phyloP scores from a whole-genome alignment of 2,888 invertebrate genomes.

The Plutella xylostella region DNA sequence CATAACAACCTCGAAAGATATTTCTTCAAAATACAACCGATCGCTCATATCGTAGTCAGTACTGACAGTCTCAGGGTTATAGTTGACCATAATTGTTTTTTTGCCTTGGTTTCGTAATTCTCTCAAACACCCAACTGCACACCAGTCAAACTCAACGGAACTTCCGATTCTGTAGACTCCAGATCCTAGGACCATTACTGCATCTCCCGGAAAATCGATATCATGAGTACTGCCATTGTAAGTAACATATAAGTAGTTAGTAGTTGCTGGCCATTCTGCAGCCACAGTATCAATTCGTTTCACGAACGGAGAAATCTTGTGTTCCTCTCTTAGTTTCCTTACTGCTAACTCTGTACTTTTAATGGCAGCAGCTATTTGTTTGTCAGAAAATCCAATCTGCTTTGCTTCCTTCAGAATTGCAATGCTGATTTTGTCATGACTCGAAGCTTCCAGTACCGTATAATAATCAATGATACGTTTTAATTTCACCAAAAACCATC shows the following conservation, averaged over 20 bases:
- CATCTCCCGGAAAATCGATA: conserved; percentile 81
- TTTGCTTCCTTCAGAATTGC: conserved; percentile 84
- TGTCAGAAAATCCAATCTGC: conserved; percentile 95
- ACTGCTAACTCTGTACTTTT: conserved; percentile 90
- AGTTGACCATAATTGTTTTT: conserved; percentile 98
- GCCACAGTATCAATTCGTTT: conserved; percentile 99
- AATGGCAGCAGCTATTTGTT: conserved; percentile 90
- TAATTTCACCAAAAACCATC: conserved; percentile 97
- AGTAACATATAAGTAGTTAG: conserved; percentile 98
- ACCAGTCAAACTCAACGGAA: conserved; percentile 99
- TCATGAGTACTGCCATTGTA: conserved; percentile 92
- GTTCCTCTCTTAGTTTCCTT: conserved; percentile 80
- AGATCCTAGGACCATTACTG: conserved; percentile 91
- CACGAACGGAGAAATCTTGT: conserved; percentile 84
- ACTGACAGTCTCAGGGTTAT: conserved; percentile 99
- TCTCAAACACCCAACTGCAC: conserved; percentile 95
- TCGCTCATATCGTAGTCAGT: conserved; percentile 99
- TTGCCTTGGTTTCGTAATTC: conserved; percentile 88
- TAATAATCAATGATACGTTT: conserved; percentile 88
- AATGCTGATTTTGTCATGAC: conserved; percentile 70
- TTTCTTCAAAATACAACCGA: conserved; percentile 98
- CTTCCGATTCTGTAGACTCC: conserved; percentile 98
- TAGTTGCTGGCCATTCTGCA: conserved; percentile 98
- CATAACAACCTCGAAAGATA: conserved; percentile 98
- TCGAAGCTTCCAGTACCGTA: conserved; percentile 73